Evolutionary conservation across 2,113 vertebrate genomes (phyloP).

Genomic region (Oenanthe oenanthe): DNA sequence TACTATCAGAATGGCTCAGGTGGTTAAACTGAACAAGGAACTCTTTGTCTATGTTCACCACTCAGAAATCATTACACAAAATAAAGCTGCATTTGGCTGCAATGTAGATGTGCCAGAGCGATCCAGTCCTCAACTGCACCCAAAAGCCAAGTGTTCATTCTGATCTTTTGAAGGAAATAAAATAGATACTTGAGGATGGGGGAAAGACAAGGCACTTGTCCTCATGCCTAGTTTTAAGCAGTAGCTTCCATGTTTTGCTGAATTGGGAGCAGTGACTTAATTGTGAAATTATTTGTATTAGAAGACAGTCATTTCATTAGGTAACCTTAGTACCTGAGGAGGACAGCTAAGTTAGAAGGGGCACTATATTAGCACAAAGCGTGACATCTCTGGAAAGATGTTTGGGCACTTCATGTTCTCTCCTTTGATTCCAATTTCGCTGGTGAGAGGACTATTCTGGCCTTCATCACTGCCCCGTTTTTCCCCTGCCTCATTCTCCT

Average conservation of each 20-base stretch:
- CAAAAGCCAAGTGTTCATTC: background rate
- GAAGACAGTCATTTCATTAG: background rate
- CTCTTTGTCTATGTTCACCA: background rate
- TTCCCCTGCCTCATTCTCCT: background rate
- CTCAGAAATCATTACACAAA: background rate
- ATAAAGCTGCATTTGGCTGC: background rate
- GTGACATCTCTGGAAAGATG: background rate
- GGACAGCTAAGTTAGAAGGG: background rate
- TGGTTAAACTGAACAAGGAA: background rate
- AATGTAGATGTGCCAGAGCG: background rate
- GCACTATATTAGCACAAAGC: background rate
- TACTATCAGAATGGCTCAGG: background rate
- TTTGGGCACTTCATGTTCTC: constrained; percentile 13
- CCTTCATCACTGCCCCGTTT: background rate
- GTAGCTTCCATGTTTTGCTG: background rate
- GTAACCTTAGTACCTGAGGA: background rate
- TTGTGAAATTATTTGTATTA: background rate
- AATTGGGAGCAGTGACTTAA: background rate
- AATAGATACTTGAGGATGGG: background rate
- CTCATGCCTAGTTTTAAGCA: background rate
- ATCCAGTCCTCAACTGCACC: background rate
- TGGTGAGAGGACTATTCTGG: background rate
- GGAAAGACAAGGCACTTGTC: background rate
- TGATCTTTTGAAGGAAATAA: background rate
- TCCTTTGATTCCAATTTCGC: background rate